Base-by-base conservation (phyloP, 92 coral and sea anemone genomes). In the Parazoanthus atlanticus region DNA sequence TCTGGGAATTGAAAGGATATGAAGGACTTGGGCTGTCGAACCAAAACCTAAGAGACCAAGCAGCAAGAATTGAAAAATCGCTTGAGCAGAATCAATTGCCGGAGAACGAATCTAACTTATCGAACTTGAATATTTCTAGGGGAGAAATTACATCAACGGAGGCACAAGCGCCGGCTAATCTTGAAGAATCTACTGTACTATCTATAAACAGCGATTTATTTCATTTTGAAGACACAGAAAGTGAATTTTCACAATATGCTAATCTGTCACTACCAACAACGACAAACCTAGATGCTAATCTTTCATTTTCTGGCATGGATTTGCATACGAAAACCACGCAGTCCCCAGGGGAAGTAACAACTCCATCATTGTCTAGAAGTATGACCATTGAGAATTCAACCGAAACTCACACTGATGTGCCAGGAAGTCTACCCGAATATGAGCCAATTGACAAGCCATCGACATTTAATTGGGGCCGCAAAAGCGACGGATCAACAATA, bases 1-100 rank as follows among this genome's bases (percentile, higher is more conserved):
- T 85, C n/a, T 85, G 88, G 88, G 88, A 85, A 65, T 78, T 83
- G 3, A 86, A 86, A 86, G 85, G 89, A 70, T 46, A 86, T 73
- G 79, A 0, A 26, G 33, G 72, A 28, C 80, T 70, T 23, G 89
- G 84, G 21, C 36, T 86, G 40, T 85, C 85, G 28, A 86, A 29
- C 80, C 89, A 88, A 36, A 79, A 88, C 65, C n/a, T n/a, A n/a
- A n/a, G n/a, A n/a, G n/a, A n/a, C n/a, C n/a, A n/a, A n/a, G n/a
- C n/a, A n/a, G n/a, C n/a, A n/a, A n/a, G 87, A 26, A 73, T 88
- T 15, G 71, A 41, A 75, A 75, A 36, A 46, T 19, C 11, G 46
- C 78, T 32, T 15, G 43, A 34, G 78, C n/a, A 74, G 58, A 75
- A 28, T 75, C 6, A 75, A 75, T 6, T 41, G 79, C 54, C 79